phyloP scores from a whole-genome alignment of 2,113 vertebrate genomes.

The Todiramphus chloris region DNA sequence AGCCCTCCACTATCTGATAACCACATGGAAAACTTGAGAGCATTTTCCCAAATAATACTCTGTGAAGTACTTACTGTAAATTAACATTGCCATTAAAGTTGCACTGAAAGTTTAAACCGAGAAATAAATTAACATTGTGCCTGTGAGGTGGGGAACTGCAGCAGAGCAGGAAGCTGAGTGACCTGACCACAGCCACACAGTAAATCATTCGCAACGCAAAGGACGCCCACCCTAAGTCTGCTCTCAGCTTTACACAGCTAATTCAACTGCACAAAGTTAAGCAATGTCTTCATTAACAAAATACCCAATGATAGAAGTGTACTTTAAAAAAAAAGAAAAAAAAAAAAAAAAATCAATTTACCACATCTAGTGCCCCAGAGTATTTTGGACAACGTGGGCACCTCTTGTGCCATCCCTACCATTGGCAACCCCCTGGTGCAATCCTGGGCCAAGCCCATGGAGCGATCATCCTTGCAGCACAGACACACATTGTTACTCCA shows the following conservation, averaged over 20 bases:
- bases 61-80: neutral
- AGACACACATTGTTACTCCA: neutral
- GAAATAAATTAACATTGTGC: neutral
- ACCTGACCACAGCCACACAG: accelerated
- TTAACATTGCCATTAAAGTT: neutral
- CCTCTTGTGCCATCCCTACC: neutral
- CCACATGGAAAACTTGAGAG: neutral
- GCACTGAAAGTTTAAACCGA: neutral
- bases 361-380: neutral
- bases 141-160: neutral
- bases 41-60: neutral
- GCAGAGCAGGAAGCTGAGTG: neutral
- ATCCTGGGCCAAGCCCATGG: neutral
- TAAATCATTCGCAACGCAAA: neutral
- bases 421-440: accelerated
- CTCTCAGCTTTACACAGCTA: neutral
- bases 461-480: neutral
- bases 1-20: neutral
- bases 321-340: neutral
- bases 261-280: neutral
- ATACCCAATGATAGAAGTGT: neutral
- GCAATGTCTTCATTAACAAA: neutral
- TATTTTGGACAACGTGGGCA: neutral
- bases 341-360: neutral
- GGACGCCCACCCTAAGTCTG: neutral